Percentiles rank a stretch among this genome's conserved stretches.
Conservation (phyloP, 2,797 vertebrate genomes). For the Sternotherus odoratus region DNA sequence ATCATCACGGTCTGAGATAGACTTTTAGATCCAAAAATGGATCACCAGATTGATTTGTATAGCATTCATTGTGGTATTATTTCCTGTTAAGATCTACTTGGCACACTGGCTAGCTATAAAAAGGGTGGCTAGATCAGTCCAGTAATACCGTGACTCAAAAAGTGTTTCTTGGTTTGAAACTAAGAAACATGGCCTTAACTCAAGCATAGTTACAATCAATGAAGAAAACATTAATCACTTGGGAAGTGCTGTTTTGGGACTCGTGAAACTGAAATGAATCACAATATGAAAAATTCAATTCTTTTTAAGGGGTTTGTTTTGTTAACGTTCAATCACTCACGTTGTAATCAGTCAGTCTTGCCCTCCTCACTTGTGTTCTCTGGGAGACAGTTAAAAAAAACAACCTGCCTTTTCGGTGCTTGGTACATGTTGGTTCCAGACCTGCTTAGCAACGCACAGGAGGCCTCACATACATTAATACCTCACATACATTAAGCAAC, state of each 20-base stretch:
- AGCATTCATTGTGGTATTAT: not conserved
- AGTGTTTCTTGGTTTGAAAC: constrained; percentile 57
- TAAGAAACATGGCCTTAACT: constrained; percentile 53
- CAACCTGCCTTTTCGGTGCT: not conserved
- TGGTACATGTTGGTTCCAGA: not conserved
- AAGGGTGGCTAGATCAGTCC: constrained; percentile 23
- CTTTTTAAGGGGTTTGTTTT: constrained; percentile 78
- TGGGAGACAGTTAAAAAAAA: not conserved
- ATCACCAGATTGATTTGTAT: constrained; percentile 2
- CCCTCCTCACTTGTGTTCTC: constrained; percentile 29
- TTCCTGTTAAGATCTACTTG: not conserved
- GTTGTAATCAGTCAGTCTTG: constrained; percentile 27
- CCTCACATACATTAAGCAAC: not conserved
- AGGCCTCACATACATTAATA: too few species aligned
- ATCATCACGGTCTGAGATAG: not conserved
- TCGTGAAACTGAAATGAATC: constrained; percentile 76
- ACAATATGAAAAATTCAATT: constrained; percentile 78
- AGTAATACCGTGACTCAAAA: constrained; percentile 40
- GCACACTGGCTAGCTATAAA: not conserved
- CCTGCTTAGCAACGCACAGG: fast-evolving
- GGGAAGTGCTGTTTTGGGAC: constrained; percentile 77
- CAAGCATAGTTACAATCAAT: constrained; percentile 75
- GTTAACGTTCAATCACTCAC: constrained; percentile 70
- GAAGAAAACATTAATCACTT: constrained; percentile 81
- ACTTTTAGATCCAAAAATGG: not conserved